These are phyloP conservation scores for Caloenas nicobarica DNA, from an alignment of 2,113 vertebrate species.

Conservation along the genomic window DNA sequence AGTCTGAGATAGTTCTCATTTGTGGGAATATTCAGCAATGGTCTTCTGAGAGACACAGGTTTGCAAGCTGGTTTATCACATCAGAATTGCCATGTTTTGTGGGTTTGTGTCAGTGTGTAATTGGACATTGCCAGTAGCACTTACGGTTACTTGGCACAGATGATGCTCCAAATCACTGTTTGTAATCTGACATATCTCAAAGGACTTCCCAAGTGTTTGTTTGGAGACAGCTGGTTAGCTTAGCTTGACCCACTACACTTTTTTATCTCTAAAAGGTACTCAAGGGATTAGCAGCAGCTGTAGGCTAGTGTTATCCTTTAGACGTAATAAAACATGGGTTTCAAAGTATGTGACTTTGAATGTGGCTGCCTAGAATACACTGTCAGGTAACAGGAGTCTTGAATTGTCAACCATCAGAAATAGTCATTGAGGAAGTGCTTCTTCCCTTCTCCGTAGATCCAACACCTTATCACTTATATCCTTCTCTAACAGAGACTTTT, in stretches of 20 bases:
- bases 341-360: neutral
- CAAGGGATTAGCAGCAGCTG: neutral
- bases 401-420: neutral
- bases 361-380: neutral
- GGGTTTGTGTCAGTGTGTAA: slow-evolving; percentile 4
- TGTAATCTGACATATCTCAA: slow-evolving; percentile 22
- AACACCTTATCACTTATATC: neutral
- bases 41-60: neutral
- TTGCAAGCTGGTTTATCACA: neutral
- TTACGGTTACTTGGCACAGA: neutral
- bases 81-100: neutral
- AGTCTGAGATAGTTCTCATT: neutral
- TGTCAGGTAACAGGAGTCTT: neutral
- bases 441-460: neutral
- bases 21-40: neutral
- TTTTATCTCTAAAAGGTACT: neutral
- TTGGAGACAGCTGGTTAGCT: neutral
- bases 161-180: neutral
- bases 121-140: neutral
- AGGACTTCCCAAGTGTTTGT: neutral
- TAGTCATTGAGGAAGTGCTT: neutral
- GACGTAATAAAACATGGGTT: neutral
- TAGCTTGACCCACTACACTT: slow-evolving; percentile 1
- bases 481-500: neutral
- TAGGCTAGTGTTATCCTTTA: neutral